phyloP scores from a whole-genome alignment of 2,797 vertebrate species.

The Meriones psammophilus region DNA sequence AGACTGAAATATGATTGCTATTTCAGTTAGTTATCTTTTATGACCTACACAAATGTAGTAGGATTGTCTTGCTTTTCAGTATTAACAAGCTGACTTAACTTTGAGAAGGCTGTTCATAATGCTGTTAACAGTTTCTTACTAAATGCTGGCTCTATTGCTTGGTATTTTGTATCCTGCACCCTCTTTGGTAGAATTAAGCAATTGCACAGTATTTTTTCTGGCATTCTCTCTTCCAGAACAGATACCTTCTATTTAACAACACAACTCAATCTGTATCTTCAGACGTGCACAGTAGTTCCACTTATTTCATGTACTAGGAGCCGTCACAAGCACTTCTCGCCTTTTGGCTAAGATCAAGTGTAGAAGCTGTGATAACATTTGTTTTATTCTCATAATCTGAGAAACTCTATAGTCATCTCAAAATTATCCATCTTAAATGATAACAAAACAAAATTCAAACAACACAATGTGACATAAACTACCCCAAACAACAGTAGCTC shows the following conservation, averaged over 20 bases:
- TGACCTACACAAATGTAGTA: slow-evolving; percentile 6
- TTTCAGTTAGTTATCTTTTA: slow-evolving; percentile 21
- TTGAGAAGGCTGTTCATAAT: slow-evolving; percentile 8
- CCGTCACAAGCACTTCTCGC: background rate
- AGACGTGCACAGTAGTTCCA: slow-evolving; percentile 52
- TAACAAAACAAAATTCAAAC: slow-evolving; percentile 52
- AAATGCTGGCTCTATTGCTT: slow-evolving; percentile 36
- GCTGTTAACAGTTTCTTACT: background rate
- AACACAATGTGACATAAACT: background rate
- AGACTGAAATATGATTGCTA: slow-evolving; percentile 40
- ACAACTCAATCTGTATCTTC: slow-evolving; percentile 14
- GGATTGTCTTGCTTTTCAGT: slow-evolving; percentile 36
- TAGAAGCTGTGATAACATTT: background rate
- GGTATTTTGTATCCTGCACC: slow-evolving; percentile 15
- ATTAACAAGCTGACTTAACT: slow-evolving; percentile 9
- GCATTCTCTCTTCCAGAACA: slow-evolving; percentile 41
- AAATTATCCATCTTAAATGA: background rate
- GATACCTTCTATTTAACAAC: slow-evolving; percentile 5
- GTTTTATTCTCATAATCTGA: slow-evolving; percentile 45
- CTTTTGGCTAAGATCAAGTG: background rate
- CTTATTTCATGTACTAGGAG: background rate
- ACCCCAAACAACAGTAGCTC: background rate
- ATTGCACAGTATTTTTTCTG: background rate
- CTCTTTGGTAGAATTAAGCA: slow-evolving; percentile 42
- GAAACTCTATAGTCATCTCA: slow-evolving; percentile 47